Evolutionary conservation across 2,797 vertebrate species (phyloP).

Genomic region (Phoeniculus purpureus): DNA sequence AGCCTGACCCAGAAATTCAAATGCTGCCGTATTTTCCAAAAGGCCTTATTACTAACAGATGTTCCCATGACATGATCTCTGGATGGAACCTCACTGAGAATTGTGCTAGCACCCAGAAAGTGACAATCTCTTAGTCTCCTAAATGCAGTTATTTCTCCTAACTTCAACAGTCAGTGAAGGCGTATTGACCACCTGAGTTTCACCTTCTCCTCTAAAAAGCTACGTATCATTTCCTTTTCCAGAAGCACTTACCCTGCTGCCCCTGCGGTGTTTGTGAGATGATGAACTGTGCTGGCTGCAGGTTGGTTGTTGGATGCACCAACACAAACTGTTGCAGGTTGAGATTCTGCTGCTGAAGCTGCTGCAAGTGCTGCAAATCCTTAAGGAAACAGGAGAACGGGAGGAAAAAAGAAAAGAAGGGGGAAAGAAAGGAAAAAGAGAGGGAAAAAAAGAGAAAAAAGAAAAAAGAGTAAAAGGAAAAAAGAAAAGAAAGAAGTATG

Average conservation of each 20-base stretch:
- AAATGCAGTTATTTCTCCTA: not conserved
- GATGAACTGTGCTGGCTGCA: constrained; percentile 96
- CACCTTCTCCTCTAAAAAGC: not conserved
- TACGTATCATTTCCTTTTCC: not conserved
- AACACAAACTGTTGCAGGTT: constrained; percentile 97
- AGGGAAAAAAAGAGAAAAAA: accelerated
- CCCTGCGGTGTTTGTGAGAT: constrained; percentile 96
- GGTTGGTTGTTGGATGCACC: constrained; percentile 93
- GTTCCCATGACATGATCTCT: not conserved
- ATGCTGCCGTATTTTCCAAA: not conserved
- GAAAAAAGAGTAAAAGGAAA: accelerated
- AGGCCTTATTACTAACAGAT: not conserved
- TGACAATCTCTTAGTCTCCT: not conserved
- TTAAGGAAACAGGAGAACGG: constrained; percentile 57
- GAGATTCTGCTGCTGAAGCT: constrained; percentile 95
- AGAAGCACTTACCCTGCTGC: constrained; percentile 88
- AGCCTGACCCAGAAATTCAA: not conserved
- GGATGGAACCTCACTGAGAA: not conserved
- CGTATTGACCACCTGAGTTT: not conserved
- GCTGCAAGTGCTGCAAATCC: constrained; percentile 88
- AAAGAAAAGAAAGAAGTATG: constrained; percentile 6
- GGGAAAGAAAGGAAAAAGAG: not conserved
- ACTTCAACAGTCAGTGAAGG: not conserved
- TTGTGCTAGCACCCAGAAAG: not conserved
- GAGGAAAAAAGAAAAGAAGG: accelerated